A percentile compares a stretch with the other conserved stretches of the same genome.
Conservation (phyloP, 2,797 vertebrate genomes). For the Peromyscus melanophrys region DNA sequence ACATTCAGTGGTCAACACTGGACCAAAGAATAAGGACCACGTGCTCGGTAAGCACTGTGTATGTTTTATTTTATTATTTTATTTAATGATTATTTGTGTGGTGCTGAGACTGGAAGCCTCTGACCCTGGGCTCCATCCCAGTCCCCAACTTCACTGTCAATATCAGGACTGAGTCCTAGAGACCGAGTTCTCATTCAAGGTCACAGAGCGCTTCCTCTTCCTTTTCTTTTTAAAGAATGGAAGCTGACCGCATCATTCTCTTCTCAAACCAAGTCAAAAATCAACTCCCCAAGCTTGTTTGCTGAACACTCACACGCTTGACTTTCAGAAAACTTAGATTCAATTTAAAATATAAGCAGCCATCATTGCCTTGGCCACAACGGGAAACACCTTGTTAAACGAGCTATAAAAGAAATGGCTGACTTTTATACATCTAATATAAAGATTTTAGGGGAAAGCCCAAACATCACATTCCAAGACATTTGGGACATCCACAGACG, state of each 20-base stretch:
- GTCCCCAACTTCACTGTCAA: not conserved
- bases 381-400: constrained; percentile 8
- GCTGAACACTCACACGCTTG: not conserved
- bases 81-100: not conserved
- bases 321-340: constrained; percentile 53
- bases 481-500: not conserved
- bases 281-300: constrained; percentile 56
- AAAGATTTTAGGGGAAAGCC: constrained; percentile 28
- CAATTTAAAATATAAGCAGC: constrained; percentile 19
- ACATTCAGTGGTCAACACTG: not conserved
- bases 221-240: not conserved
- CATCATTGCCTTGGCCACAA: not conserved
- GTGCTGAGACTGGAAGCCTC: not conserved
- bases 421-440: not conserved
- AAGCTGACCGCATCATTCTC: constrained; percentile 52
- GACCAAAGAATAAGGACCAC: not conserved
- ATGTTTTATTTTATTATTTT: not conserved
- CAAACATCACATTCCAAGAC: not conserved
- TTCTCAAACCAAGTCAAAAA: constrained; percentile 75
- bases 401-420: not conserved
- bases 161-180: not conserved
- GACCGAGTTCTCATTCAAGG: not conserved
- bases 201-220: not conserved
- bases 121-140: not conserved
- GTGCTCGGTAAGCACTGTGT: not conserved